phyloP scores from a whole-genome alignment of 2,888 invertebrate species.

The Callyntrura sp. region DNA sequence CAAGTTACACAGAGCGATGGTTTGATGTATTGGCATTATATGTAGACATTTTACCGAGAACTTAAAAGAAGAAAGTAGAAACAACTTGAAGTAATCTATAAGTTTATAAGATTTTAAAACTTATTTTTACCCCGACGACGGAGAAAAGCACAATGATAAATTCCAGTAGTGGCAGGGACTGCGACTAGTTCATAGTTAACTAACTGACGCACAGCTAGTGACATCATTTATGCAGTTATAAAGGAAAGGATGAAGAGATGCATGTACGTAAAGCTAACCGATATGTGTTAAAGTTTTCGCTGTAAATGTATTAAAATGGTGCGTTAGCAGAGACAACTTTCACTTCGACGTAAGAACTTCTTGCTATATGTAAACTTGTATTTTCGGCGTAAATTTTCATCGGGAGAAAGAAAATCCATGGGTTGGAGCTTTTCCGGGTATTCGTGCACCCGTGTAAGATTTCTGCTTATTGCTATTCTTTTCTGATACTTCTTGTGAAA shows the following conservation, averaged over 20 bases:
- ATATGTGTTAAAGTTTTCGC: too few species aligned
- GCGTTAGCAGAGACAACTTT: slow-evolving; percentile 15
- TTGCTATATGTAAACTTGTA: slow-evolving; percentile 63
- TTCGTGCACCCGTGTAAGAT: not conserved
- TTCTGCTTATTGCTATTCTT: slow-evolving; percentile 43
- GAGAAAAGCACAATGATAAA: slow-evolving; percentile 23
- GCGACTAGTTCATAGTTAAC: slow-evolving; percentile 69
- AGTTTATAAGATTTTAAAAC: slow-evolving; percentile 64
- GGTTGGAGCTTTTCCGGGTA: slow-evolving; percentile 28
- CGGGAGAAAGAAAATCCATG: not conserved
- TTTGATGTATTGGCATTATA: slow-evolving; percentile 31
- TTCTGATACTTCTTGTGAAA: slow-evolving; percentile 70
- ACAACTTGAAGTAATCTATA: slow-evolving; percentile 63
- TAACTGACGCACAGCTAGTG: slow-evolving; percentile 49
- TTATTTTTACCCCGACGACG: slow-evolving; percentile 54
- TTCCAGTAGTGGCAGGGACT: slow-evolving; percentile 7
- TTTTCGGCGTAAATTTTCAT: slow-evolving; percentile 38
- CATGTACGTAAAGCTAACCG: not conserved
- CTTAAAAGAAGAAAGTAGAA: slow-evolving; percentile 23
- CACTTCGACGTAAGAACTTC: slow-evolving; percentile 45
- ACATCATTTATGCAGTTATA: slow-evolving; percentile 56
- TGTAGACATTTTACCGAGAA: slow-evolving; percentile 24
- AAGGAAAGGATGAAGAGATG: slow-evolving; percentile 45
- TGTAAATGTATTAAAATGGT: slow-evolving; percentile 33
- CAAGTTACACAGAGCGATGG: not conserved